phyloP scores from a whole-genome alignment of 2,888 invertebrate genomes.

The Dilophus febrilis region DNA sequence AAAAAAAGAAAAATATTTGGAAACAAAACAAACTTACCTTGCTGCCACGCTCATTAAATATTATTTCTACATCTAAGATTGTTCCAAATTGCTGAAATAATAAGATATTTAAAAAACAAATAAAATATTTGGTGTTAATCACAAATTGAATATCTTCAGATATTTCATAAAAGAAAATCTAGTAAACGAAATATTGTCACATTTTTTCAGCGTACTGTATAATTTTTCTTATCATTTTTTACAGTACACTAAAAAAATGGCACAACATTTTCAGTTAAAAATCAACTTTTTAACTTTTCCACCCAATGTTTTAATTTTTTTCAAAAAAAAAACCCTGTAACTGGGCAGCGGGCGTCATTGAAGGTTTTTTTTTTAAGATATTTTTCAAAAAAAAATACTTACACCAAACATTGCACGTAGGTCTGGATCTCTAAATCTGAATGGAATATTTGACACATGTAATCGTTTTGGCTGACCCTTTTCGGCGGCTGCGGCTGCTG shows the following conservation, averaged over 20 bases:
- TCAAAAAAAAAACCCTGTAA: too few relatives aligned
- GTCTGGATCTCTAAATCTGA: constrained; percentile 97
- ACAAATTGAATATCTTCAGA: constrained; percentile 10
- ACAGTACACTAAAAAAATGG: too few relatives aligned
- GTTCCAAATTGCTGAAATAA: constrained; percentile 88
- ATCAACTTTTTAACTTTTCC: too few relatives aligned
- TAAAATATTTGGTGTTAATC: not conserved
- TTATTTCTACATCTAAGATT: constrained; percentile 98
- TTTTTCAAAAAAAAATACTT: too few relatives aligned
- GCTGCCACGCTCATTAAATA: constrained; percentile 98
- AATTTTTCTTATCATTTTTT: too few relatives aligned
- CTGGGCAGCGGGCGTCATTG: too few relatives aligned
- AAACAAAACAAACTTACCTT: constrained; percentile 60
- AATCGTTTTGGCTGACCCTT: constrained; percentile 76
- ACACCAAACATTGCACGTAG: constrained; percentile 97
- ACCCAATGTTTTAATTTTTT: too few relatives aligned
- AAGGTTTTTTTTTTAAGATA: too few relatives aligned
- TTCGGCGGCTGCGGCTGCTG: constrained; percentile 34
- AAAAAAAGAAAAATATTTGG: not conserved
- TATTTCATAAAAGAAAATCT: constrained; percentile 4
- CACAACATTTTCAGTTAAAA: too few relatives aligned
- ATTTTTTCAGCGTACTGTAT: too few relatives aligned
- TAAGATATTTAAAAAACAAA: constrained; percentile 12
- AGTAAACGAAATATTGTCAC: too few relatives aligned
- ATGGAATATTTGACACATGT: constrained; percentile 99